phyloP scores from a whole-genome alignment of 2,113 vertebrate genomes.

The Aldabrachelys gigantea region DNA sequence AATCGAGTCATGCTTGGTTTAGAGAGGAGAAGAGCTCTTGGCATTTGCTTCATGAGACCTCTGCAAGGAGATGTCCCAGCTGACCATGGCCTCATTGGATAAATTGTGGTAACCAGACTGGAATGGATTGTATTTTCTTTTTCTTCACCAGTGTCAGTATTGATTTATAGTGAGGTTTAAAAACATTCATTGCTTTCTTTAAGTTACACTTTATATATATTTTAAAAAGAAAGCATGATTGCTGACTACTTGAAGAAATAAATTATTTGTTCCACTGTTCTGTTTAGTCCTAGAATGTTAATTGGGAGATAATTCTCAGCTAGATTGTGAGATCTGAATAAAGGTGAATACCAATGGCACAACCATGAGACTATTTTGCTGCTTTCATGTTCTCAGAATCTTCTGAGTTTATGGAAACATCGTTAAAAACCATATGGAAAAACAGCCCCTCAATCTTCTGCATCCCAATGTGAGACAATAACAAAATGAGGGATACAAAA shows the following conservation, averaged over 20 bases:
- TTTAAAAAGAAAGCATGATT: neutral
- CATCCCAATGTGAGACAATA: neutral
- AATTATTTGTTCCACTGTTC: neutral
- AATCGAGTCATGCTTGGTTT: neutral
- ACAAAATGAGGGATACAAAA: neutral
- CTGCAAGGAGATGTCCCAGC: neutral
- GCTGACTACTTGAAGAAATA: neutral
- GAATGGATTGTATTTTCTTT: neutral
- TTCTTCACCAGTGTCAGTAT: neutral
- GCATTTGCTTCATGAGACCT: neutral
- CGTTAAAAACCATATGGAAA: neutral
- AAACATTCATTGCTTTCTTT: neutral
- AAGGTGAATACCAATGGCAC: neutral
- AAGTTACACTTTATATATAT: neutral
- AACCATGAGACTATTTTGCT: neutral
- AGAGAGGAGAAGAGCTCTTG: neutral
- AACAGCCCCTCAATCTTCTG: neutral
- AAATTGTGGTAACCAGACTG: neutral
- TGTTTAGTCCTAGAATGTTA: neutral
- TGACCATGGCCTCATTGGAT: neutral
- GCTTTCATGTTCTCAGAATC: neutral
- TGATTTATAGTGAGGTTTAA: neutral
- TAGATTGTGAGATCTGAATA: neutral
- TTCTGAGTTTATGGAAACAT: neutral
- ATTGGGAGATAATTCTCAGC: neutral